Evolutionary conservation across 1,140 invertebrate genomes (phyloP), one percentile per base, ranked within the genome.

Genomic region (Trichonephila inaurata): DNA sequence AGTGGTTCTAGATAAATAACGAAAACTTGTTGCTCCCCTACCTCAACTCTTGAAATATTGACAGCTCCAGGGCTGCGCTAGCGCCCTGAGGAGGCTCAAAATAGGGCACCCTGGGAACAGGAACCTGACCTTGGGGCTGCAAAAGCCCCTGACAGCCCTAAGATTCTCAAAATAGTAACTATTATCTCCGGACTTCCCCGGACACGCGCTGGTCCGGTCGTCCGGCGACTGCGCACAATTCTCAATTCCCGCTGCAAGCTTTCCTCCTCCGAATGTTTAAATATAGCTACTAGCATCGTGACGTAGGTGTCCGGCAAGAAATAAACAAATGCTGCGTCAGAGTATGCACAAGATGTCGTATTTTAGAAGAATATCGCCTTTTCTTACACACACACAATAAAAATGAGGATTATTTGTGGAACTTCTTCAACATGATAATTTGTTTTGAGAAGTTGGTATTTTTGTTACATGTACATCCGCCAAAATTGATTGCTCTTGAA

Each of bases 101-200:
- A 85, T 85, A 85, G 82, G 19, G 88, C 64, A 62, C 72, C 90
- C 90, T 85, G 90, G 90, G 90, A 92, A 66, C 81, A 83, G 51
- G 81, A 69, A 85, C 18, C 90, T 81, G 90, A 92, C 90, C 90
- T 92, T 92, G 90, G 90, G 90, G 90, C 90, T 92, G 90, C 90
- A 92, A 92, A 92, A 77, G 62, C 40, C 90, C 77, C 90, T 69
- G 60, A 69, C 82, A 85, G 33, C 18, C 61, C 90, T 33, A 51
- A 51, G 61, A 66, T 28, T 87, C 90, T 58, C 24, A 85, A 92
- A 92, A 92, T 92, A 92, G 90, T 24, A 92, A 92, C 90, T 81
- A 92, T 92, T 92, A 92, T 92, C 90, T 81, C 90, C 77, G 90
- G 90, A 92, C 90, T 85, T 85, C 60, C 90, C 90, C 90, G 81